These are phyloP conservation scores for Seira musarum DNA, from an alignment of 2,888 invertebrate species.

Conservation along the genomic window DNA sequence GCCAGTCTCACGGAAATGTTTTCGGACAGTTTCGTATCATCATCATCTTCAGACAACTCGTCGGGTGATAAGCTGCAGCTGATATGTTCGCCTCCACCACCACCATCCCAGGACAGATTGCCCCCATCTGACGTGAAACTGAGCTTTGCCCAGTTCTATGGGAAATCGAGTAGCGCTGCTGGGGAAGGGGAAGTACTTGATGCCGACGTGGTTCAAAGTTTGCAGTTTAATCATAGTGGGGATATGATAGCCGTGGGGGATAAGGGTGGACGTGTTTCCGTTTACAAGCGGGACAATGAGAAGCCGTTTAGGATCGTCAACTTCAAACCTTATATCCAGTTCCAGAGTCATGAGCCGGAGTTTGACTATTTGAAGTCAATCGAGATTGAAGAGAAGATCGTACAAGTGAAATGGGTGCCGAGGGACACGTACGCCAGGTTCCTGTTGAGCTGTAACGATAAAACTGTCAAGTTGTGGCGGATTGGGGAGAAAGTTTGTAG, in stretches of 20 bases:
- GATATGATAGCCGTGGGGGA: conserved; percentile 35
- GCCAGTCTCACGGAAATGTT: too few relatives aligned
- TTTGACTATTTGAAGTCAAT: conserved; percentile 49
- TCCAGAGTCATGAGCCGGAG: conserved; percentile 32
- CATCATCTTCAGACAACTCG: not conserved
- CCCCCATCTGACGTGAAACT: not conserved
- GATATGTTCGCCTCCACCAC: not conserved
- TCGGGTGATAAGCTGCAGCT: not conserved
- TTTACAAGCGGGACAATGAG: conserved; percentile 30
- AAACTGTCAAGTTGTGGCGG: conserved; percentile 46
- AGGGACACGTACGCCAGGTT: not conserved
- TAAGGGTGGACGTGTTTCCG: conserved; percentile 19
- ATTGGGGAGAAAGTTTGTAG: conserved; percentile 18
- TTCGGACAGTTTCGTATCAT: too few relatives aligned
- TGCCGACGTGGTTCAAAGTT: not conserved
- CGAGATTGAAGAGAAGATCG: conserved; percentile 47
- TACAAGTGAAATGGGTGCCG: conserved; percentile 23
- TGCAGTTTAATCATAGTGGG: conserved; percentile 24
- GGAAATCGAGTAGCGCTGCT: not conserved
- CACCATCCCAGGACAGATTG: too few relatives aligned
- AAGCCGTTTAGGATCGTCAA: not conserved
- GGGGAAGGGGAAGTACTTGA: too few relatives aligned
- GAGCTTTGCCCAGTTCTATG: not conserved
- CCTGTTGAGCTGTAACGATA: conserved; percentile 26
- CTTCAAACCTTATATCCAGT: not conserved